A percentile compares a stretch with the other conserved stretches of the same genome.
These are phyloP conservation scores for Mormoops blainvillei DNA, from an alignment of 2,113 vertebrate species.

Conservation along the genomic window DNA sequence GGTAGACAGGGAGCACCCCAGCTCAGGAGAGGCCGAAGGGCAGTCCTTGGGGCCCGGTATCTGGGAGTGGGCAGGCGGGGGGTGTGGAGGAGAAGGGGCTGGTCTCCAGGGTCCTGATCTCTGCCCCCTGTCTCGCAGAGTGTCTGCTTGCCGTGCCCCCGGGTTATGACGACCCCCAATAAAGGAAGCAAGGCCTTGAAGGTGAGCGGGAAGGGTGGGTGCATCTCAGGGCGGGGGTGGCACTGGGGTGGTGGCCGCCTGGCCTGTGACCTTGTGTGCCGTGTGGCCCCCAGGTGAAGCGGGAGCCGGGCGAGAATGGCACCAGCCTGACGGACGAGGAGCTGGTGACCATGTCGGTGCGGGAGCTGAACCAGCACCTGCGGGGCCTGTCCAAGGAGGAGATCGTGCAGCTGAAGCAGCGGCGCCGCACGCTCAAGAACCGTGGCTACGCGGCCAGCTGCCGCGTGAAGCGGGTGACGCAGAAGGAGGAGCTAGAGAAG, in stretches of 20 bases:
- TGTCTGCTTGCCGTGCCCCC: slow-evolving; percentile 84
- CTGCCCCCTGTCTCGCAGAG: slow-evolving; percentile 76
- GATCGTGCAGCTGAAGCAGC: slow-evolving; percentile 97
- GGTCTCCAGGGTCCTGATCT: background rate
- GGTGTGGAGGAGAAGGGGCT: background rate
- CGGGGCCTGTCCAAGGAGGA: slow-evolving; percentile 96
- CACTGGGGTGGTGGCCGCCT: accelerated
- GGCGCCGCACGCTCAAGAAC: slow-evolving; percentile 96
- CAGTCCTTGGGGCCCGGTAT: background rate
- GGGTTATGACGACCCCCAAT: slow-evolving; percentile 99
- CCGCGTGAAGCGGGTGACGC: slow-evolving; percentile 96
- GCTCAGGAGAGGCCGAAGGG: background rate
- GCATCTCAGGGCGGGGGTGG: background rate
- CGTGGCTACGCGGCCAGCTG: slow-evolving; percentile 97
- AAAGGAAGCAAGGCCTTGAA: slow-evolving; percentile 99
- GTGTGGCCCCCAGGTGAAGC: slow-evolving; percentile 89
- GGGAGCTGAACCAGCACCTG: slow-evolving; percentile 98
- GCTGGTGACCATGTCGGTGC: slow-evolving; percentile 98
- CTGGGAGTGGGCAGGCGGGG: background rate
- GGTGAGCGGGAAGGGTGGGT: slow-evolving; percentile 76
- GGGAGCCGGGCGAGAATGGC: slow-evolving; percentile 99
- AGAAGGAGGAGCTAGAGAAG: slow-evolving; percentile 98
- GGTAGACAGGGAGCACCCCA: background rate
- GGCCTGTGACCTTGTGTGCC: background rate
- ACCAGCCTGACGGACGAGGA: slow-evolving; percentile 97